Base-by-base conservation (phyloP, 2,888 invertebrate genomes). In the Nysson spinosus region DNA sequence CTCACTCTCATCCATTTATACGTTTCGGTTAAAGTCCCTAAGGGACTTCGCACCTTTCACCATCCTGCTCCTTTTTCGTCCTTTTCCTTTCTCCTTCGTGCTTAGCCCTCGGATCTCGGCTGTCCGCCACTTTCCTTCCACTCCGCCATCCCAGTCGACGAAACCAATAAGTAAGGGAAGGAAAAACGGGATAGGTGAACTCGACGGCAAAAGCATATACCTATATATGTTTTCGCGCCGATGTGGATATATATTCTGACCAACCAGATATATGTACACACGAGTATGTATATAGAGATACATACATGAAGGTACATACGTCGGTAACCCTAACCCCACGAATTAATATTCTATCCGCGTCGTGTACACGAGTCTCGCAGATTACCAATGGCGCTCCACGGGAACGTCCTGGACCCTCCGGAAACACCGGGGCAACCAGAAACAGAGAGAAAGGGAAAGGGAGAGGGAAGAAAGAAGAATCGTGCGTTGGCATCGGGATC, bases 271-370 rank as follows among this genome's bases (percentile, higher is more conserved):
- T 32, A 43, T 20, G 22, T 3, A 24, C 9, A 11, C 35, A n/a
- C 24, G 9, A 11, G 16, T 22, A 35, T 32, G 24, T 30, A 16
- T 14, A 19, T 14, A 12, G 17, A 28, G 3, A 28, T 28, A 28
- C 28, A 9, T n/a, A 11, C 4, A 14, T 9, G 4, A 6, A 9
- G 4, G 34, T 14, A 34, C 34, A 34, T 14, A 34, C 14, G 14
- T 69, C 70, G 69, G 75, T 77, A 76, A 72, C 70, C 72, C 75
- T 72, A 78, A 79, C 75, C 76, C 76, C 71, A 66, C 67, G 78
- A 82, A 82, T 86, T 83, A 85, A 85, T 85, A 85, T 84, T 85
- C 85, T 70, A 74, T 78, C 84, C 75, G 75, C 79, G 78, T 78
- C 73, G 78, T 78, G 74, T 72, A 72, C 77, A 67, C 76, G 73